These are phyloP conservation scores for Petrocephalus sullivani DNA, from an alignment of 2,797 vertebrate species.

Conservation along the genomic window DNA sequence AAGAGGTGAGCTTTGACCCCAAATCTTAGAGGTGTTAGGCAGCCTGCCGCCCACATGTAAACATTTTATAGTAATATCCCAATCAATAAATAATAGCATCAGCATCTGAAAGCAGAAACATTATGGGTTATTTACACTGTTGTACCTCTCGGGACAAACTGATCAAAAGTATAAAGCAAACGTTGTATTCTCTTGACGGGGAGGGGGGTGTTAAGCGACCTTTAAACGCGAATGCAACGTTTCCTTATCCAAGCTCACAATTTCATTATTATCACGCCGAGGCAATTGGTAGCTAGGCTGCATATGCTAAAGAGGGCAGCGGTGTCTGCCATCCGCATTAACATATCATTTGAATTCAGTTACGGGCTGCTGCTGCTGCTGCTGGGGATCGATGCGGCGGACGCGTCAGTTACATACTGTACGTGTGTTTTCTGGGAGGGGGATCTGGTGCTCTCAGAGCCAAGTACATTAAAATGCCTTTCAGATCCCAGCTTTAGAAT, in stretches of 20 bases:
- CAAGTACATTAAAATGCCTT: slow-evolving; percentile 73
- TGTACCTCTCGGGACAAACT: background rate
- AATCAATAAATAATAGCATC: background rate
- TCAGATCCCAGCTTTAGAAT: slow-evolving; percentile 57
- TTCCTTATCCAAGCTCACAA: slow-evolving; percentile 39
- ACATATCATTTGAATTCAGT: slow-evolving; percentile 72
- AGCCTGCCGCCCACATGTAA: background rate
- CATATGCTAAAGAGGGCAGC: slow-evolving; percentile 71
- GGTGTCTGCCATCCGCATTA: slow-evolving; percentile 60
- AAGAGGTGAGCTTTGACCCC: background rate
- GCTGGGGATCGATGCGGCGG: slow-evolving; percentile 58
- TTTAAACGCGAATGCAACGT: slow-evolving; percentile 26
- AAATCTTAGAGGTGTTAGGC: background rate
- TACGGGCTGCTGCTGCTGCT: slow-evolving; percentile 61
- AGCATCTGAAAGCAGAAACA: background rate
- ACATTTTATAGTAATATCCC: background rate
- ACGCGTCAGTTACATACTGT: slow-evolving; percentile 51
- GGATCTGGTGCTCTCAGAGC: slow-evolving; percentile 63
- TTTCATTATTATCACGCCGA: slow-evolving; percentile 44
- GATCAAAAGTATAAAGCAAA: background rate
- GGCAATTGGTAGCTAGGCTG: slow-evolving; percentile 49
- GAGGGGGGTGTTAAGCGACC: background rate
- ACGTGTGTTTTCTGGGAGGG: slow-evolving; percentile 55
- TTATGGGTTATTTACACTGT: background rate
- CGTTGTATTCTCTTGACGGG: background rate